Evolutionary conservation across 2,888 invertebrate genomes (phyloP), one percentile per base, ranked within the genome.

Genomic region (Phoronis australis): DNA sequence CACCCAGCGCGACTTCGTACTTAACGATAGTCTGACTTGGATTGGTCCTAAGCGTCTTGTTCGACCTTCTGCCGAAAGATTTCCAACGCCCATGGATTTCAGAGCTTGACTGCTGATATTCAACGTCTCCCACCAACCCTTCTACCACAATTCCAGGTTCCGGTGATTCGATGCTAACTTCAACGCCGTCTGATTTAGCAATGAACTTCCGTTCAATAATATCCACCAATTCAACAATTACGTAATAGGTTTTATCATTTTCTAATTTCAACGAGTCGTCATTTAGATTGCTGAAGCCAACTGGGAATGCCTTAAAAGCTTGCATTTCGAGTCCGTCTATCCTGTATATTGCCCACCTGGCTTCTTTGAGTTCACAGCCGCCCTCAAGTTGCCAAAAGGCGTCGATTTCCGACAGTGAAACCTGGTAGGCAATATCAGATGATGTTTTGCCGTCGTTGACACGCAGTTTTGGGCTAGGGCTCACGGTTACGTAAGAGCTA

Each of bases 81-180:
- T 57, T 50, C 59, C 59, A 60, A 38, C 57, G 56, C 37, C 50
- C 57, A 20, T 51, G 50, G 20, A 60, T 44, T 21, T 42, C 27
- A 23, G 38, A 37, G 9, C 40, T 48, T 21, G 45, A 35, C 1
- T 47, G 26, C 45, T 60, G 59, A 42, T 54, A 60, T 21, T 56
- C 41, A 2, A 47, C 37, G 39, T 60, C 59, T 1, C 31, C 24
- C 9, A 9, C 31, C 3, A 48, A 12, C 1, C 59, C 57, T 40
- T 59, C 59, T n/a, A 54, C 42, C 4, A 59, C 57, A 9, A 5
- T 9, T 3, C 50, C 55, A 9, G 46, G 45, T 25, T 42, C 23
- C 12, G 58, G 58, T 1, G 49, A 50, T 21, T 47, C 44, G 5
- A 59, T 54, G 6, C 35, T 26, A 38, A 59, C 51, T 4, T 54